Base-by-base conservation (phyloP, 2,797 vertebrate genomes). In the Chaetodon trifasciatus region DNA sequence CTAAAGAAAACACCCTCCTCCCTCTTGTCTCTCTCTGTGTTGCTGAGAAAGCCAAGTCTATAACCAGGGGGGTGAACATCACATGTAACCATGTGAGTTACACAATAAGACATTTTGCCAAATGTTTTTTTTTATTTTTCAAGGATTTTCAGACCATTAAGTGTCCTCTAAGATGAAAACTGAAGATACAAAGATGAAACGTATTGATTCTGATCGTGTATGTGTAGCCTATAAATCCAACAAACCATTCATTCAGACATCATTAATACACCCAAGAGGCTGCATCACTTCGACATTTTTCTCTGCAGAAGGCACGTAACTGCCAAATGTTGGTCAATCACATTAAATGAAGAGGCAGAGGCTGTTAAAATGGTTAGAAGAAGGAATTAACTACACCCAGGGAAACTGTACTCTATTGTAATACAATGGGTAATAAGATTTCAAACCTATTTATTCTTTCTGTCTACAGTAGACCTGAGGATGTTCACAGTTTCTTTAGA, bases 251-350 rank as follows among this genome's bases (percentile, higher is more conserved):
- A 74, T 52, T 69, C 60, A 72, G 56, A 76, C 55, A 72, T 61
- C 11, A 56, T 75, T 72, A 73, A 74, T 70, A 61, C 15, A 56
- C 64, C 68, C 74, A 40, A 56, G 61, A 63, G 67, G 49, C 68
- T 62, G 9, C 4, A 76, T 28, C 40, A 37, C 17, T 0, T 13
- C 67, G 56, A 70, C 42, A 40, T 63, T 55, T 73, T 70, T 58
- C n/a, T 68, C 64, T 77, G 60, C 50, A 46, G 64, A 69, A 19
- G 56, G 23, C 56, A 81, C 78, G 69, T 15, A 71, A 72, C 64
- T 83, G 81, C 73, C 81, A 78, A 80, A 76, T 63, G 50, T 75
- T 74, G 84, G 65, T 70, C 53, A 67, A 63, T 74, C 76, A 74
- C 57, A 64, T 63, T 68, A 73, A 70, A 75, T 39, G 53, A 50